These are phyloP conservation scores for Drosophila quinaria DNA, from an alignment of 2,888 invertebrate genomes.

Conservation along the genomic window DNA sequence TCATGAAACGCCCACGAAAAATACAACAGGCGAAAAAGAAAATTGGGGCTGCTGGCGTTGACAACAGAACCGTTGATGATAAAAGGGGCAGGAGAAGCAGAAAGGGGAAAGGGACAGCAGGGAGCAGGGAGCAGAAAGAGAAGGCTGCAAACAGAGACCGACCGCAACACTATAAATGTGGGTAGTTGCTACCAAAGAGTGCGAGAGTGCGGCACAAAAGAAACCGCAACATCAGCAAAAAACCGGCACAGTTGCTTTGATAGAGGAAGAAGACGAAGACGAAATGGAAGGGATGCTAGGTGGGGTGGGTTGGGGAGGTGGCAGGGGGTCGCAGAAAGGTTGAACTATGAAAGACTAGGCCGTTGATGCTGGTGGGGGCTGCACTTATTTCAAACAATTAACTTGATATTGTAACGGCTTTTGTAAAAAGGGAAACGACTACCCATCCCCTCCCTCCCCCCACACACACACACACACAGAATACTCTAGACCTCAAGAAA, in stretches of 20 bases:
- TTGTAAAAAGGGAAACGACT: conserved; percentile 60
- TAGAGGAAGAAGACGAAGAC: conserved; percentile 1
- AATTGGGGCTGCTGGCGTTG: conserved; percentile 70
- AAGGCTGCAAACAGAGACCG: conserved; percentile 65
- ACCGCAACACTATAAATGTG: conserved; percentile 80
- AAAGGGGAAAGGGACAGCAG: neutral
- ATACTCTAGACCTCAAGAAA: conserved; percentile 29
- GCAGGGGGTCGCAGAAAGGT: conserved; percentile 10
- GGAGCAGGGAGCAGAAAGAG: neutral
- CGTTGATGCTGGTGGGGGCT: conserved; percentile 35
- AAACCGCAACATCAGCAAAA: conserved; percentile 80
- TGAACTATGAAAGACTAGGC: conserved; percentile 10
- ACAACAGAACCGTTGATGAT: conserved; percentile 59
- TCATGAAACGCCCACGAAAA: conserved; percentile 47
- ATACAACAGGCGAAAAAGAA: conserved; percentile 17
- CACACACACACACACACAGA: no score
- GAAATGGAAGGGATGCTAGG: neutral
- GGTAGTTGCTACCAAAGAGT: conserved; percentile 70
- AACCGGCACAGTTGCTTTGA: conserved; percentile 20
- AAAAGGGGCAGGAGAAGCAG: conserved; percentile 4
- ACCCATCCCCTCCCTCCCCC: neutral
- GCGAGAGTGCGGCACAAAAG: conserved; percentile 70
- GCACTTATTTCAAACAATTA: conserved; percentile 83
- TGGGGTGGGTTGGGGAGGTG: neutral
- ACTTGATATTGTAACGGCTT: conserved; percentile 82